Evolutionary conservation across 2,797 vertebrate species (phyloP).

Genomic region (Trachops cirrhosus): DNA sequence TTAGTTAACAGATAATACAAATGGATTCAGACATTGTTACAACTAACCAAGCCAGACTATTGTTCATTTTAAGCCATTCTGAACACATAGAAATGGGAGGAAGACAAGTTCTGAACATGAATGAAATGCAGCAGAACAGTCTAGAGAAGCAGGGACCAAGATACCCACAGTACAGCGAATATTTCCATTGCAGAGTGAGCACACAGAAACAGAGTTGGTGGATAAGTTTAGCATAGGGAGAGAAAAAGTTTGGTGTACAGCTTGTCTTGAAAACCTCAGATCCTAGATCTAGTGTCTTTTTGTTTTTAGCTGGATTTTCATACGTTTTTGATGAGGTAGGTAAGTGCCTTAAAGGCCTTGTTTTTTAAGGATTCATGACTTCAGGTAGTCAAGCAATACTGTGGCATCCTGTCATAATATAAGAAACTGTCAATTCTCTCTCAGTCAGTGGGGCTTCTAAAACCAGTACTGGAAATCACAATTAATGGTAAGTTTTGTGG

Average conservation of each 20-base stretch:
- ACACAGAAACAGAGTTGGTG: background rate
- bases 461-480: background rate
- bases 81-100: background rate
- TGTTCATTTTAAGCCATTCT: background rate
- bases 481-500: background rate
- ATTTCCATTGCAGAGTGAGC: background rate
- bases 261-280: background rate
- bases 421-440: background rate
- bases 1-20: background rate
- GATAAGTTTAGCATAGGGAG: background rate
- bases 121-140: background rate
- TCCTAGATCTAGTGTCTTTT: background rate
- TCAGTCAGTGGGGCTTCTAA: background rate
- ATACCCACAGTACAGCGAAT: accelerated
- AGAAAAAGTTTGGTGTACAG: background rate
- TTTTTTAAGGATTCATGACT: background rate
- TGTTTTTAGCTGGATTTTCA: background rate
- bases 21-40: background rate
- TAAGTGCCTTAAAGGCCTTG: background rate
- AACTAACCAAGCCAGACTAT: background rate
- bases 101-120: background rate
- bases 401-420: background rate
- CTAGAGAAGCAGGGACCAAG: background rate
- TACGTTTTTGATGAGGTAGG: background rate
- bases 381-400: background rate